Base-by-base conservation (phyloP, 2,888 invertebrate species). In the Mythimna vitellina region DNA sequence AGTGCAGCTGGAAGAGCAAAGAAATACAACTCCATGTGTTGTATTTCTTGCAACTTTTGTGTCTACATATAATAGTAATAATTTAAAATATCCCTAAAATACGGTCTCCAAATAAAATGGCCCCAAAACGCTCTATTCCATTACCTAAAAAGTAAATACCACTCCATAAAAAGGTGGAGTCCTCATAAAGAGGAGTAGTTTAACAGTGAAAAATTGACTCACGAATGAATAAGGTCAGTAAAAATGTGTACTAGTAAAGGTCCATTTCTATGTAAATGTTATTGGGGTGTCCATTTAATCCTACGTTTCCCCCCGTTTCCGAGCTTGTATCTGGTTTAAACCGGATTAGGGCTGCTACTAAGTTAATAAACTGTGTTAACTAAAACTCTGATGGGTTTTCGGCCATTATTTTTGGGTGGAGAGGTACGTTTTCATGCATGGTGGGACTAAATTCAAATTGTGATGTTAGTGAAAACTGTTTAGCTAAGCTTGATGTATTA, bases 181-280 rank as follows among this genome's bases (percentile, higher is more conserved):
- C 67, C 12, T 61, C 71, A 83, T 84, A 88, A 86, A 89, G 70
- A 76, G 76, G 73, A 81, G 83, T 86, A 86, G 87, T 86, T 86
- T 80, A 88, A 83, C 84, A 68, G 87, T 89, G 87, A 90, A 91
- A 91, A 89, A 91, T 89, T 87, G 85, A 89, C 89, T 89, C 83
- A 80, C 70, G 81, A 84, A 80, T 83, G 83, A 92, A 93, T 86
- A 88, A 86, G 93, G 92, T 92, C 93, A 93, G 92, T 93, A 93
- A 93, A 94, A 94, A 92, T 92, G 85, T 83, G 78, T 84, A 83
- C 82, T 70, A 81, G 79, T 79, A 71, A 76, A 81, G 78, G 81
- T 86, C 93, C 92, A 93, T 95, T 94, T 93, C 92, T 94, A 95
- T 95, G 95, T 93, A 91, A 95, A 95, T 95, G 92, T 94, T 94